A percentile compares a stretch with the other conserved stretches of the same genome.
Conservation (phyloP, 2,113 vertebrate species). For the Sander vitreus region DNA sequence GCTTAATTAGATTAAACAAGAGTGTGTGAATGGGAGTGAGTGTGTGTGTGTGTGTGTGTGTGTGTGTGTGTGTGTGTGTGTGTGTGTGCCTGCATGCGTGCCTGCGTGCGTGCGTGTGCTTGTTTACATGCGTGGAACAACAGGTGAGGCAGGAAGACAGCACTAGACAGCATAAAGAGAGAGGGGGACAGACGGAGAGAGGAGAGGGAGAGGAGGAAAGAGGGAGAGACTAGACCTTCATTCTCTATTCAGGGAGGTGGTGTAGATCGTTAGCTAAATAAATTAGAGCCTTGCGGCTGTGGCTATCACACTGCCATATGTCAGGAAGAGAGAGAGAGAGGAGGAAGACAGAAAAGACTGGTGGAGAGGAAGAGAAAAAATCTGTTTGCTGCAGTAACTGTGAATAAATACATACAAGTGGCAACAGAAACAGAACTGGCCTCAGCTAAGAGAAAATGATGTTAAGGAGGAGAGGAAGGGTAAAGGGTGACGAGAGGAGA, state of each 20-base stretch:
- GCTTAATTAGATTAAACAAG: conserved; percentile 76
- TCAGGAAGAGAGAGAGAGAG: conserved; percentile 48
- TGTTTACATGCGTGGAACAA: conserved; percentile 71
- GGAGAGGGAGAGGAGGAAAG: conserved; percentile 28
- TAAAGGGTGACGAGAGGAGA: conserved; percentile 38
- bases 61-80: conserved; percentile 26
- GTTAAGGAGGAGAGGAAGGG: conserved; percentile 12
- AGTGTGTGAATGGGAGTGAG: conserved; percentile 16
- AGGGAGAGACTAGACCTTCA: conserved; percentile 68
- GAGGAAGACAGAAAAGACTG: conserved; percentile 31
- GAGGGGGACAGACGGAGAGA: conserved; percentile 31
- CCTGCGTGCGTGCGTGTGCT: background rate
- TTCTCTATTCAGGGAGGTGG: conserved; percentile 78
- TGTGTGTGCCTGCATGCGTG: conserved; percentile 18
- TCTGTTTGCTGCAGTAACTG: conserved; percentile 66
- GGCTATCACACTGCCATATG: conserved; percentile 82
- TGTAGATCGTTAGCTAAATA: conserved; percentile 83
- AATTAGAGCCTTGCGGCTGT: conserved; percentile 81
- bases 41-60: conserved; percentile 23
- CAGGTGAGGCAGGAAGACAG: conserved; percentile 70
- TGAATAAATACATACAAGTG: conserved; percentile 75
- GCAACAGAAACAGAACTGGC: conserved; percentile 66
- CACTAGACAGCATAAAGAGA: conserved; percentile 32
- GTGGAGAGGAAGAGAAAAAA: conserved; percentile 54
- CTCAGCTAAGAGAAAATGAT: conserved; percentile 32